Conservation (phyloP, 2,113 vertebrate genomes). For the Protomyctophum bolini region DNA sequence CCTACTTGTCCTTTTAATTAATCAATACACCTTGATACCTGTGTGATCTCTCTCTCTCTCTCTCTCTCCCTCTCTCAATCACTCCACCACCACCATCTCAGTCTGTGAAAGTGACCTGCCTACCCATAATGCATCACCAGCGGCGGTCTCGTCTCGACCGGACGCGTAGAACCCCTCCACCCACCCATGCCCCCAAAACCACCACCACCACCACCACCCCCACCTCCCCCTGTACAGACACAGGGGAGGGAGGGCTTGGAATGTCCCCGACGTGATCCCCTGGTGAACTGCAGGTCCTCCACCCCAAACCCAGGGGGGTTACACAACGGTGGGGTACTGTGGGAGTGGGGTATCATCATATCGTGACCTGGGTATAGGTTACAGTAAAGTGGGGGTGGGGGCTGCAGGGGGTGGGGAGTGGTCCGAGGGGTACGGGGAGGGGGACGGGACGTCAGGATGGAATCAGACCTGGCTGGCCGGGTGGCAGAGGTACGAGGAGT, state of each 20-base stretch:
- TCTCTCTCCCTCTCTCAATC: conserved; percentile 14
- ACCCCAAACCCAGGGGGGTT: too few relatives aligned
- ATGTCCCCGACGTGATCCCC: conserved; percentile 39
- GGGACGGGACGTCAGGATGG: neutral
- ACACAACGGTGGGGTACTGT: too few relatives aligned
- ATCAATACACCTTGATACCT: conserved; percentile 58
- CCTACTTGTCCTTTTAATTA: conserved; percentile 54
- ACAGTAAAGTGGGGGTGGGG: neutral
- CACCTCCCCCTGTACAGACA: conserved; percentile 69
- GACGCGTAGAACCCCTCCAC: too few relatives aligned
- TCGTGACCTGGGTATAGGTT: too few relatives aligned
- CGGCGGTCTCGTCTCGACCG: too few relatives aligned
- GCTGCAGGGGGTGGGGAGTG: conserved; percentile 22
- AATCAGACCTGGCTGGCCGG: conserved; percentile 79
- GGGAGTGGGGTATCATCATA: too few relatives aligned
- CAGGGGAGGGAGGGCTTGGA: conserved; percentile 67
- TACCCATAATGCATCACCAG: too few relatives aligned
- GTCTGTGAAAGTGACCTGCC: conserved; percentile 56
- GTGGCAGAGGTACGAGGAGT: conserved; percentile 75
- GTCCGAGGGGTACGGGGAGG: neutral
- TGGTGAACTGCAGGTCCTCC: too few relatives aligned
- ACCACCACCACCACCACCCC: conserved; percentile 32
- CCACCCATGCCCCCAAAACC: neutral
- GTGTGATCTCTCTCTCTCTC: conserved; percentile 3
- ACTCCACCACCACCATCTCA: conserved; percentile 36